Conservation (phyloP, 2,797 vertebrate genomes). For the Scleropages formosus region DNA sequence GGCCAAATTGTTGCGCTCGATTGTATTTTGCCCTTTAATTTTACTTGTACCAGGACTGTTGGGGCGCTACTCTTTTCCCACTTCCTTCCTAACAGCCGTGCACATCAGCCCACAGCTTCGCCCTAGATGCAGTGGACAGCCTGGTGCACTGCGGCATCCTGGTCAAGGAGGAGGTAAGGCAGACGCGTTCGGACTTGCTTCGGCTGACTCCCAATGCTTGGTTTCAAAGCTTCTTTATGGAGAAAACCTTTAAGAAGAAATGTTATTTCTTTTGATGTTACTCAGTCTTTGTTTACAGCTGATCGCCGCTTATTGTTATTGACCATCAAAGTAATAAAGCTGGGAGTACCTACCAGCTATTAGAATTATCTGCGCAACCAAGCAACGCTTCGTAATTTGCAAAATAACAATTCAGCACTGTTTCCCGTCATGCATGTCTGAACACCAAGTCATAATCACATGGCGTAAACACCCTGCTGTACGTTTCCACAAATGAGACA, state of each 20-base stretch:
- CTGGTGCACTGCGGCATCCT: conserved; percentile 83
- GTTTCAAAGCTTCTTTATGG: not conserved
- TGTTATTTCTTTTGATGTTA: too few species aligned
- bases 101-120: conserved; percentile 70
- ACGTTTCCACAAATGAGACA: not conserved
- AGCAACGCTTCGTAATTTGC: not conserved
- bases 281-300: too few species aligned
- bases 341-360: not conserved
- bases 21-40: too few species aligned
- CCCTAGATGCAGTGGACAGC: conserved; percentile 82
- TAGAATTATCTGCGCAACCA: not conserved
- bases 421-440: not conserved
- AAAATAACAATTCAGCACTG: not conserved
- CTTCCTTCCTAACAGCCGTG: conserved; percentile 75
- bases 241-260: too few species aligned
- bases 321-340: not conserved
- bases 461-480: not conserved
- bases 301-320: too few species aligned
- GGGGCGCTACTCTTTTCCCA: too few species aligned
- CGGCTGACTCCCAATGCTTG: not conserved
- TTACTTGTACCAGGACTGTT: too few species aligned
- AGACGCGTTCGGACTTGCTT: not conserved
- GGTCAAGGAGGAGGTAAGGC: conserved; percentile 81
- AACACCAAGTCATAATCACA: not conserved
- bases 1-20: too few species aligned